Evolutionary conservation across 2,797 vertebrate genomes (phyloP).

Genomic region (Kryptolebias ocellatus): DNA sequence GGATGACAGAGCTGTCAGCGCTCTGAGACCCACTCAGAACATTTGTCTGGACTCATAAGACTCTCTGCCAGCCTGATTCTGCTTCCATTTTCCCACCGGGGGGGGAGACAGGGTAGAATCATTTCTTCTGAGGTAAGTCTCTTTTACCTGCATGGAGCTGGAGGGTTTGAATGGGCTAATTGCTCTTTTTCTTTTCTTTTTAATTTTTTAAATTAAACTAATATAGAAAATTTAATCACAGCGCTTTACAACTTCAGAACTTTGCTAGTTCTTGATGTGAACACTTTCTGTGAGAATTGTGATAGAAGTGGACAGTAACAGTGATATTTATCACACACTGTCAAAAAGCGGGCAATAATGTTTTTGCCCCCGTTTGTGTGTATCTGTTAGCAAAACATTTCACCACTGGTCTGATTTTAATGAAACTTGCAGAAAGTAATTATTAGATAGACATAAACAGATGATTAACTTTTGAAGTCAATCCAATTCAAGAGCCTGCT

Average conservation of each 20-base stretch:
- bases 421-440: too few relatives aligned
- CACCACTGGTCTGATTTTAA: too few relatives aligned
- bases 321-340: too few relatives aligned
- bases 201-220: constrained; percentile 10
- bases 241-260: constrained; percentile 10
- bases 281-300: background rate
- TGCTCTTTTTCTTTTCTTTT: background rate
- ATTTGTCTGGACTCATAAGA: constrained; percentile 52
- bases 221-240: constrained; percentile 5
- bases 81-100: constrained; percentile 50
- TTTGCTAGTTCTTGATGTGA: background rate
- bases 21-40: constrained; percentile 70
- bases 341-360: too few relatives aligned
- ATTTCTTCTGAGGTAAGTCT: constrained; percentile 69
- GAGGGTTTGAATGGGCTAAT: constrained; percentile 24
- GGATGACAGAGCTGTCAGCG: constrained; percentile 81
- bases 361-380: too few relatives aligned
- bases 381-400: too few relatives aligned
- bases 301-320: too few relatives aligned
- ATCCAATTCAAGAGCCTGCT: too few relatives aligned
- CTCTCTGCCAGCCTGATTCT: constrained; percentile 26
- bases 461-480: too few relatives aligned
- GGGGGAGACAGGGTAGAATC: constrained; percentile 27
- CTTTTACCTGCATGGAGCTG: constrained; percentile 57
- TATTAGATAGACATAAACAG: too few relatives aligned